Base-by-base conservation (phyloP, 2,797 vertebrate species). In the Valencia hispanica region DNA sequence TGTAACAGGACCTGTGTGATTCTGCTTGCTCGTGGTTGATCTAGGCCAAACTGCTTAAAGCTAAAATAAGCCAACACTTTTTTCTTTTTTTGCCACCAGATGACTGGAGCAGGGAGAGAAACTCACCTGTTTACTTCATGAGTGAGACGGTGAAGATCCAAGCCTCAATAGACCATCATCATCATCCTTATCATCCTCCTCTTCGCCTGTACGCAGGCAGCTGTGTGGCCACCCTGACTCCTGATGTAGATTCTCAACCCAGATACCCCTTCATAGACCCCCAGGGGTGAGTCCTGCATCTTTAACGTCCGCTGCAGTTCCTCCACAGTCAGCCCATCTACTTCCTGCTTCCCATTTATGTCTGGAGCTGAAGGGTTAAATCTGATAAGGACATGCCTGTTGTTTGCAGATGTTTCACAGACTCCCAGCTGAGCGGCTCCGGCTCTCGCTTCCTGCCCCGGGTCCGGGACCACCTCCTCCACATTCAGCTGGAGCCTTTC, bases 321-420 rank as follows among this genome's bases (percentile, higher is more conserved):
- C 84, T 84, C 71, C 0, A 41, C 39, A 69, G 68, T 45, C n/a
- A 83, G 74, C 75, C 39, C 17, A 1, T 7, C n/a, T 22, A 10
- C 7, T 80, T 78, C 83, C 79, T 74, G 57, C 32, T 39, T 80
- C 77, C 68, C 14, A 20, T 77, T n/a, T 83, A 43, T 78, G 70
- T 72, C 70, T 45, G 68, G 73, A 79, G 59, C 72, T 78, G 45
- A 10, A 63, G 59, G 39, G 78, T 76, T 78, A n/a, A 73, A 80
- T 81, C 82, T 79, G 84, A 89, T 86, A 84, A 86, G 48, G 48
- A 68, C 76, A 27, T 14, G 65, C 78, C 59, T 65, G 73, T 41
- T 72, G 75, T 77, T 51, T 68, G 48, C 86, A 90, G 91, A 89
- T 93, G 91, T 87, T 89, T 91, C 30, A 74, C 80, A 76, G 92